These are phyloP conservation scores for Falco biarmicus DNA, from an alignment of 2,797 vertebrate species.

Conservation along the genomic window DNA sequence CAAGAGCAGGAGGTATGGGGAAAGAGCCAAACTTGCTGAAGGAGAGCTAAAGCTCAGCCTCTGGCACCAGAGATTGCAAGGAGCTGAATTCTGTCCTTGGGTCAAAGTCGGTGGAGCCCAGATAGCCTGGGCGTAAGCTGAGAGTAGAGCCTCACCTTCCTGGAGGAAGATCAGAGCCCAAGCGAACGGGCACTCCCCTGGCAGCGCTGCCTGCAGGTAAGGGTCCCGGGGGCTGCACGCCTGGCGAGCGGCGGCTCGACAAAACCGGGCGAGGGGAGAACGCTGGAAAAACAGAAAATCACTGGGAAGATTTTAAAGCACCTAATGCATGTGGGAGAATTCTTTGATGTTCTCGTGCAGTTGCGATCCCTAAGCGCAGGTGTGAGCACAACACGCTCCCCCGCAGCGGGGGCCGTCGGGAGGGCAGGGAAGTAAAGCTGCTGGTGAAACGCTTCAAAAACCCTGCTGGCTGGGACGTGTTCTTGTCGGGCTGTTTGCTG, in stretches of 20 bases:
- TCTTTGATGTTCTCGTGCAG: background rate
- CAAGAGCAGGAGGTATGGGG: background rate
- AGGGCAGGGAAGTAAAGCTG: background rate
- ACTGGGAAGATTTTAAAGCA: background rate
- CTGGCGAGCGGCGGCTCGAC: background rate
- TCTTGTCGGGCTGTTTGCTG: background rate
- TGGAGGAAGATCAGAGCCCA: conserved; percentile 4
- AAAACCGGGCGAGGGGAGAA: background rate
- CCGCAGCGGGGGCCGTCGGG: background rate
- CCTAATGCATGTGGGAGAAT: background rate
- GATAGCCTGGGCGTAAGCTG: background rate
- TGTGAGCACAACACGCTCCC: conserved; percentile 8
- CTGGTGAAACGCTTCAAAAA: background rate
- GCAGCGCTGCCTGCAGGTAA: background rate
- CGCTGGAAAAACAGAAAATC: background rate
- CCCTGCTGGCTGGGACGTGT: background rate
- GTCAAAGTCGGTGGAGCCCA: background rate
- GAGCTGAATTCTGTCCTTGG: background rate
- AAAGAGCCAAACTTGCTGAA: background rate
- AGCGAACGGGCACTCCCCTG: background rate
- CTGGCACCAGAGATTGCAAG: background rate
- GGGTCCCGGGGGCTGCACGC: background rate
- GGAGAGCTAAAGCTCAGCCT: background rate
- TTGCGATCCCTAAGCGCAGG: conserved; percentile 22
- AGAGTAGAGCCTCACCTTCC: conserved; percentile 22